These are phyloP conservation scores for Microdon myrmicae DNA, from an alignment of 2,888 invertebrate species.

Conservation along the genomic window DNA sequence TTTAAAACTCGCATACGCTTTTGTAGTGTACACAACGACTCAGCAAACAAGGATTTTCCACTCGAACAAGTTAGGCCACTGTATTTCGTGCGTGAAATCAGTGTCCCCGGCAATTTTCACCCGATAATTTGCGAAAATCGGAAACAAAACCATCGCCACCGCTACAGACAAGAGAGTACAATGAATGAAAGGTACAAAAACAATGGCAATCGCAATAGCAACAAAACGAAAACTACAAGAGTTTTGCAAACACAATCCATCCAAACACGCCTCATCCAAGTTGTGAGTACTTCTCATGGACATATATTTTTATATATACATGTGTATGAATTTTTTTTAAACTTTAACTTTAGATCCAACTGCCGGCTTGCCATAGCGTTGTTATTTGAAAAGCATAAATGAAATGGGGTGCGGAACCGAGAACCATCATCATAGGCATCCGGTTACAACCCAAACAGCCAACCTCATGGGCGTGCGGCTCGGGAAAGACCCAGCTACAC, in stretches of 20 bases:
- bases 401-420: constrained; percentile 20
- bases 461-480: constrained; percentile 12
- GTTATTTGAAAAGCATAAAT: constrained; percentile 8
- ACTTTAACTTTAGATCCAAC: too few species aligned
- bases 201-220: too few species aligned
- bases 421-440: constrained; percentile 40
- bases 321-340: too few species aligned
- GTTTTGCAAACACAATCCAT: constrained; percentile 29
- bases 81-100: constrained; percentile 31
- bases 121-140: constrained; percentile 20
- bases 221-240: constrained; percentile 35
- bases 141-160: not conserved
- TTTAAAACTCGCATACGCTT: too few species aligned
- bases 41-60: too few species aligned
- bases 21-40: too few species aligned
- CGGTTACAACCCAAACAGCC: constrained; percentile 33
- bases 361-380: too few species aligned
- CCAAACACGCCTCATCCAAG: constrained; percentile 2
- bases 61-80: constrained; percentile 19
- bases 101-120: constrained; percentile 16
- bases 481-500: not conserved
- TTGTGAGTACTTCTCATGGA: constrained; percentile 17
- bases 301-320: too few species aligned
- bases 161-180: constrained; percentile 32
- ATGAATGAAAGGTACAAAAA: too few species aligned